Evolutionary conservation across 2,888 invertebrate genomes (phyloP), one percentile per base, ranked within the genome.

Genomic region (Tinea semifulvella): DNA sequence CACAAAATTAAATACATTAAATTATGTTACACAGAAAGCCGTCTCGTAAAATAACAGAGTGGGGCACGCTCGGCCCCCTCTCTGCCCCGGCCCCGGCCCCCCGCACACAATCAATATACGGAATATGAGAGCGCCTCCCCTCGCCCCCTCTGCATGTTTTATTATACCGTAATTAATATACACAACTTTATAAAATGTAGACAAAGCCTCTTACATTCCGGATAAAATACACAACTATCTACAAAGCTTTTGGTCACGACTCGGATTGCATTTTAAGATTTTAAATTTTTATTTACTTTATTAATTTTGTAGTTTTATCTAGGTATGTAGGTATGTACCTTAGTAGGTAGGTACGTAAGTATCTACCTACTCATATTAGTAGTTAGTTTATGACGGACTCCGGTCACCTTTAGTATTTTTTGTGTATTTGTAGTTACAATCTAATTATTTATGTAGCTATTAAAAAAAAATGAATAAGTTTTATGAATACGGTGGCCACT

Each of bases 11-110:
- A 65, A 77, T 76, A 75, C 53, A 54, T 52, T 50, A 80, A 77
- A 79, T 77, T 76, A 81, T 79, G 81, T 81, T 81, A 79, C 79
- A 81, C 80, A 79, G 79, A 81, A 80, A 80, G 80, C 80, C 76
- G 80, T 81, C 80, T 80, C 81, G 81, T 81, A 81, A 82, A 81
- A 82, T 56, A 74, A 80, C 79, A 79, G 80, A 80, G 81, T 79
- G 81, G 81, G 81, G 81, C 79, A 80, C 79, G 81, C 79, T 73
- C 77, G 70, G 77, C 80, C 79, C 81, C 79, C 79, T 73, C 77
- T 72, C 72, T 67, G 63, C 69, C 76, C 61, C 75, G 22, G 25
- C 18, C 47, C 42, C 49, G 48, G 46, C 50, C 77, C 80, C 79
- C 76, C 80, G 79, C 79, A 74, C 80, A 77, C 80, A 80, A 80